phyloP scores from a whole-genome alignment of 2,888 invertebrate genomes.

The Chymomyza procnemis region DNA sequence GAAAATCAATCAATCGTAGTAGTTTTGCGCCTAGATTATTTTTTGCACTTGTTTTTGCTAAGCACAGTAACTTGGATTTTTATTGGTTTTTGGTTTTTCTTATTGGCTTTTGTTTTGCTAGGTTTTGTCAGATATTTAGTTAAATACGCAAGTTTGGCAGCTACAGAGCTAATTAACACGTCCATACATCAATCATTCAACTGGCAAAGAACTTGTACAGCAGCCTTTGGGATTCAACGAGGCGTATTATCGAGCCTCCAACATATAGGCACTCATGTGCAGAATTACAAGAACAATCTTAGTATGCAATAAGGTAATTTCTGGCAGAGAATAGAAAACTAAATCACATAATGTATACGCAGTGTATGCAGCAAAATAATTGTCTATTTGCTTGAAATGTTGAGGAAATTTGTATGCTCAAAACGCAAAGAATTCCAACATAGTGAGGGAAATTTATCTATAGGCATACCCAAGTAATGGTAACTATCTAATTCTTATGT shows the following conservation, averaged over 20 bases:
- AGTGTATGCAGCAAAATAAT: neutral
- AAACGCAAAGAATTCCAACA: too few relatives aligned
- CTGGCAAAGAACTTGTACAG: neutral
- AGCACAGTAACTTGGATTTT: constrained; percentile 31
- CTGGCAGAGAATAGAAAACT: neutral
- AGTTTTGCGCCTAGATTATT: constrained; percentile 26
- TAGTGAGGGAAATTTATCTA: too few relatives aligned
- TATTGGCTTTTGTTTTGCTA: constrained; percentile 2
- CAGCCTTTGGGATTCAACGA: constrained; percentile 58
- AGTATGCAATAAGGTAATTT: constrained; percentile 26
- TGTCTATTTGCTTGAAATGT: neutral
- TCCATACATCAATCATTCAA: constrained; percentile 69
- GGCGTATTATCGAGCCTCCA: constrained; percentile 74
- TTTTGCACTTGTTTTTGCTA: constrained; percentile 18
- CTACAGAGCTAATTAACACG: constrained; percentile 72
- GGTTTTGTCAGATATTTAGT: constrained; percentile 15
- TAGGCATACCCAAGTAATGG: too few relatives aligned
- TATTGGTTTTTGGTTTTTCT: constrained; percentile 26
- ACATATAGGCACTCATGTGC: constrained; percentile 36
- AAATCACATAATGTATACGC: constrained; percentile 4
- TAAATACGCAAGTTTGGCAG: constrained; percentile 43
- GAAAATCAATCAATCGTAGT: constrained; percentile 65
- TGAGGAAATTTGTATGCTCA: neutral
- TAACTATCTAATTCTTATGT: too few relatives aligned
- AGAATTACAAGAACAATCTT: too few relatives aligned